phyloP scores from a whole-genome alignment of 2,888 invertebrate genomes.

The Dione vanillae region DNA sequence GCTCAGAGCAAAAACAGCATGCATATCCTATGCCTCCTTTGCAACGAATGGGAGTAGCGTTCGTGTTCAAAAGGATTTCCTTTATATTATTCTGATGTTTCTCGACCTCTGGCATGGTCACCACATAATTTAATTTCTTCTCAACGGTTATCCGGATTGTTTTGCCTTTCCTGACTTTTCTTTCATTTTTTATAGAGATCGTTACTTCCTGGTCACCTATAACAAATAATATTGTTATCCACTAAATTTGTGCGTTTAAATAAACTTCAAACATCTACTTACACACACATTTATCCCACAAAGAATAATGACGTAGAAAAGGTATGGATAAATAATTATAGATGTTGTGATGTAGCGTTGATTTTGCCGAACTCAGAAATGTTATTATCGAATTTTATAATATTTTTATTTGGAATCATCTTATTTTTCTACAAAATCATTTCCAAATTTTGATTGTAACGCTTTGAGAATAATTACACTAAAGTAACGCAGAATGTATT shows the following conservation, averaged over 20 bases:
- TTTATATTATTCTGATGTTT: conserved; percentile 62
- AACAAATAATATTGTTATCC: conserved; percentile 49
- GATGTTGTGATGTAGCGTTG: background rate
- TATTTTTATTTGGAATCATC: too few species aligned
- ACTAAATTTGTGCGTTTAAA: background rate
- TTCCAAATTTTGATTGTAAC: background rate
- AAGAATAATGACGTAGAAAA: background rate
- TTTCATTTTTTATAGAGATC: conserved; percentile 21
- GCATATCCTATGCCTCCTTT: conserved; percentile 61
- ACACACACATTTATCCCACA: background rate
- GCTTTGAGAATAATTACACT: background rate
- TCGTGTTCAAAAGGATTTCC: conserved; percentile 61
- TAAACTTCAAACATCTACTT: conserved; percentile 13
- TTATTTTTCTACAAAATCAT: background rate
- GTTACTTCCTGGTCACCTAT: conserved; percentile 46
- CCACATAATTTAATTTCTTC: conserved; percentile 16
- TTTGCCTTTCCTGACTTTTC: conserved; percentile 32
- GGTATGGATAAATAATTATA: background rate
- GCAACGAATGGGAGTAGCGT: conserved; percentile 69
- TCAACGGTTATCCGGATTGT: conserved; percentile 26
- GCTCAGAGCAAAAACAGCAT: conserved; percentile 65
- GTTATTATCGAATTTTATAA: too few species aligned
- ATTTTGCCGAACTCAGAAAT: background rate
- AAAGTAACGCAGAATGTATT: background rate
- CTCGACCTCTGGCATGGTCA: conserved; percentile 47